A percentile compares a stretch with the other conserved stretches of the same genome.
Evolutionary conservation across 2,888 invertebrate species (phyloP).

Genomic region (Trachelus stipa): DNA sequence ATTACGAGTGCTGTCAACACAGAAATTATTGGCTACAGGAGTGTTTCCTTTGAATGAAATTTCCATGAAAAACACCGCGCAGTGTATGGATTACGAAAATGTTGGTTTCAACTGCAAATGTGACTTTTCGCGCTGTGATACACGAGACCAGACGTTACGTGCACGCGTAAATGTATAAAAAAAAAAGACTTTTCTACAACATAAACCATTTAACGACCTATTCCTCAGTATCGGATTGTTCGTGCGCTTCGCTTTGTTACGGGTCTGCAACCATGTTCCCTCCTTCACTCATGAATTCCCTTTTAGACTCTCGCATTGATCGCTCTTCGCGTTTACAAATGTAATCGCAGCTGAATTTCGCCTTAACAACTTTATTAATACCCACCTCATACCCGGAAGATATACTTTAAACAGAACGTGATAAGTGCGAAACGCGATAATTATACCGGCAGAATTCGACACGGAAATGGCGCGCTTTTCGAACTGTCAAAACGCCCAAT

Average conservation of each 20-base stretch:
- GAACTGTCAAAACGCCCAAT: neutral
- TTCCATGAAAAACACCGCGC: neutral
- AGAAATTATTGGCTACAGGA: no score
- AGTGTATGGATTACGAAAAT: neutral
- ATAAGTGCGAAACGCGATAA: neutral
- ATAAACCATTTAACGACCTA: neutral
- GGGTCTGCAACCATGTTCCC: neutral
- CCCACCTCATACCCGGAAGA: neutral
- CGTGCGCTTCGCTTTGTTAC: constrained; percentile 1
- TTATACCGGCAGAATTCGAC: neutral
- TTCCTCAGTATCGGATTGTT: neutral
- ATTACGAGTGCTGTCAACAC: no score
- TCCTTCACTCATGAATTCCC: neutral
- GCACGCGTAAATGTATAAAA: neutral
- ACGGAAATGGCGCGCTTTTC: neutral
- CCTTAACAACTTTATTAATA: constrained; percentile 9
- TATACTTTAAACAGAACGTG: neutral
- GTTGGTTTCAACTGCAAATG: neutral
- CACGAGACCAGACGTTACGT: neutral
- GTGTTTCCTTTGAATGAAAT: neutral
- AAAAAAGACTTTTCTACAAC: neutral
- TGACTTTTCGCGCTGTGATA: neutral
- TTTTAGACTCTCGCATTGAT: neutral
- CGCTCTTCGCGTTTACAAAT: neutral
- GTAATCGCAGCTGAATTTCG: neutral